Percentiles rank a stretch among this genome's conserved stretches.
These are phyloP conservation scores for Heliopora coerulea DNA, from an alignment of 92 coral and sea anemone genomes.

Conservation along the genomic window DNA sequence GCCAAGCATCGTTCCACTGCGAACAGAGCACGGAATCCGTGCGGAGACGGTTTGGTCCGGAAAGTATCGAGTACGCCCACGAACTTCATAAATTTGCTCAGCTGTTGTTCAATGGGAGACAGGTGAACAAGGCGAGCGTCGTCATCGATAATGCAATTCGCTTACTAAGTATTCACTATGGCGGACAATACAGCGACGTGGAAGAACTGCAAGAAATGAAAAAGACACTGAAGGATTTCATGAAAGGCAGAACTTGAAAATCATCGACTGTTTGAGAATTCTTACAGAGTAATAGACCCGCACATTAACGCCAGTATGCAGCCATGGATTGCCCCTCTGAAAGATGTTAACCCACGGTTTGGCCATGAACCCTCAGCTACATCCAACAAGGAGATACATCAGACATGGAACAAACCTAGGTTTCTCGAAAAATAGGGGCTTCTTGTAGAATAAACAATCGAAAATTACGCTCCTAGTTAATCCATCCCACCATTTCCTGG, in stretches of 20 bases:
- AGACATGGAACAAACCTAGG: too few relatives aligned
- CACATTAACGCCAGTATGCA: too few relatives aligned
- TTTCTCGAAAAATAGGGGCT: too few relatives aligned
- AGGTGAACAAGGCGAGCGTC: conserved; percentile 75
- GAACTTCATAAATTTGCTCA: conserved; percentile 94
- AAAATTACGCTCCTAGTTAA: too few relatives aligned
- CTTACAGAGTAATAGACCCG: too few relatives aligned
- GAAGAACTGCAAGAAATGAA: conserved; percentile 86
- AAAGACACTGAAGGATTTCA: conserved; percentile 31
- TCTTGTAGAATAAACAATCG: too few relatives aligned
- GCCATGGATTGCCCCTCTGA: too few relatives aligned
- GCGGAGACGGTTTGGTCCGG: conserved; percentile 80
- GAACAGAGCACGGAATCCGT: conserved; percentile 90
- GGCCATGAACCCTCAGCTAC: too few relatives aligned
- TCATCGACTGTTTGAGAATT: too few relatives aligned
- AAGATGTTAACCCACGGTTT: too few relatives aligned
- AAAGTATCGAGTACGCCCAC: conserved; percentile 94
- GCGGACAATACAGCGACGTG: conserved; percentile 85
- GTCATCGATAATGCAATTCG: conserved; percentile 77
- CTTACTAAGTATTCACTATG: conserved; percentile 75
- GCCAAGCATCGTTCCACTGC: conserved; percentile 91
- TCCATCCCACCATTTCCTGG: too few relatives aligned
- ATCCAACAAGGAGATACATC: too few relatives aligned
- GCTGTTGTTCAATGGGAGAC: conserved; percentile 84
- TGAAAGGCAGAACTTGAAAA: conserved; percentile 16